Percentiles rank a stretch among this genome's conserved stretches.
Evolutionary conservation across 2,113 vertebrate genomes (phyloP).

Genomic region (Girardinichthys multiradiatus): DNA sequence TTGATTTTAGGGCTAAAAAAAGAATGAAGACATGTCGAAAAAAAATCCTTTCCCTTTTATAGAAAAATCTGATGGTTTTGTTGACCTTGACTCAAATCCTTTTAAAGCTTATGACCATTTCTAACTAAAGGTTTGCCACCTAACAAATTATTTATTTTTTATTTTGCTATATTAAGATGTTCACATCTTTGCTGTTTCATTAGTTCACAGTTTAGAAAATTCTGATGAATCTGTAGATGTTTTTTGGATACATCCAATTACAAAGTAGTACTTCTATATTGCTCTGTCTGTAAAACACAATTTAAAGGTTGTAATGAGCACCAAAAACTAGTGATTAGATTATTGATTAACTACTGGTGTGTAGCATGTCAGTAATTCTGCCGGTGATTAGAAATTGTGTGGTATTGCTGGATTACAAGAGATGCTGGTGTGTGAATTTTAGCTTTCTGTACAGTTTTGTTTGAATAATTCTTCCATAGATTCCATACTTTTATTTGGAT

Average conservation of each 20-base stretch:
- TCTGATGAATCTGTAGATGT: background rate
- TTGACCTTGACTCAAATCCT: background rate
- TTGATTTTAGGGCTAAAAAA: slow-evolving; percentile 33
- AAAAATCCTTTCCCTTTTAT: background rate
- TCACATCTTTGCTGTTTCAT: slow-evolving; percentile 3
- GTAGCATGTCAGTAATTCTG: slow-evolving; percentile 27
- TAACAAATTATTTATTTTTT: background rate
- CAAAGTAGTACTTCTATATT: background rate
- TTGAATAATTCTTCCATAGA: too few species aligned
- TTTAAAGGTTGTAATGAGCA: slow-evolving; percentile 28
- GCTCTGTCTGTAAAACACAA: background rate
- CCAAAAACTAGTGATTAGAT: slow-evolving; percentile 28
- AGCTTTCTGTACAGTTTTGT: background rate
- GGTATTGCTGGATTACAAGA: slow-evolving; percentile 4
- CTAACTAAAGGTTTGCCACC: background rate
- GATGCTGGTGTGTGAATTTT: slow-evolving; percentile 3
- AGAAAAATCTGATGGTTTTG: background rate
- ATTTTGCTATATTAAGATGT: background rate
- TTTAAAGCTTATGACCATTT: background rate
- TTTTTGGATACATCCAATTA: slow-evolving; percentile 14
- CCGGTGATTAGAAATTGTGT: slow-evolving; percentile 22
- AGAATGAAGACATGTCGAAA: slow-evolving; percentile 22
- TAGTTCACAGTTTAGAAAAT: slow-evolving; percentile 1
- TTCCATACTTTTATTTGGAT: background rate
- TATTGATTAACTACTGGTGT: slow-evolving; percentile 10